Percentiles rank a stretch among this genome's conserved stretches.
These are phyloP conservation scores for Ellobius talpinus DNA, from an alignment of 2,113 vertebrate species.

Conservation along the genomic window DNA sequence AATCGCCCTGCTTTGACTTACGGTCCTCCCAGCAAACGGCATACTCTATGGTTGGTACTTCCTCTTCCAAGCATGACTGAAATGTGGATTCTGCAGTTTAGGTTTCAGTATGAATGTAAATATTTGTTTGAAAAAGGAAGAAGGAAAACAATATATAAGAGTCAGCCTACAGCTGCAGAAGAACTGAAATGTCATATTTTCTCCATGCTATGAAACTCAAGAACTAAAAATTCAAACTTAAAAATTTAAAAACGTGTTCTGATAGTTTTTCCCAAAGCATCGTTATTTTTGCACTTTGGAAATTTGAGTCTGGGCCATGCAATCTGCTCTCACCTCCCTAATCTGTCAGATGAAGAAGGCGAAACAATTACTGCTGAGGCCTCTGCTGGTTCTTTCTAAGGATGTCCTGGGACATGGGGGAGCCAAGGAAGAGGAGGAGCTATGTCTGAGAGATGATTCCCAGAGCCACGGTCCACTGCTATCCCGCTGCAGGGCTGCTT, in stretches of 20 bases:
- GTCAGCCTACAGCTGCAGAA: background rate
- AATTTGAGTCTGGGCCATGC: background rate
- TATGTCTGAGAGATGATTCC: background rate
- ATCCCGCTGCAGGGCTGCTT: background rate
- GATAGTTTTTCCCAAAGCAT: background rate
- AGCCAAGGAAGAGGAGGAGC: background rate
- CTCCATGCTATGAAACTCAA: background rate
- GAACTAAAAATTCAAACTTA: conserved; percentile 10
- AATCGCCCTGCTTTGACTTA: background rate
- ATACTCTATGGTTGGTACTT: background rate
- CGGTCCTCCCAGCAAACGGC: background rate
- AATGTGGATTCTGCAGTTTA: conserved; percentile 30
- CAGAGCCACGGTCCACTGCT: background rate
- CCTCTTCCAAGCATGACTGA: conserved; percentile 16
- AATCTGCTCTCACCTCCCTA: background rate
- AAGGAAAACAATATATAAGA: background rate
- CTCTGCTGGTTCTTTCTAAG: background rate
- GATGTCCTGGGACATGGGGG: background rate
- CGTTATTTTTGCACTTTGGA: background rate
- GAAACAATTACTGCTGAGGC: background rate
- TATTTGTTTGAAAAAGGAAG: conserved; percentile 60
- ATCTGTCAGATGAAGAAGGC: background rate
- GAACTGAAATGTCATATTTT: background rate
- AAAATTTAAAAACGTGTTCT: background rate
- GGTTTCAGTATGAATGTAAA: conserved; percentile 41